phyloP scores from a whole-genome alignment of 1,140 invertebrate species.

The Danaus melanippus region DNA sequence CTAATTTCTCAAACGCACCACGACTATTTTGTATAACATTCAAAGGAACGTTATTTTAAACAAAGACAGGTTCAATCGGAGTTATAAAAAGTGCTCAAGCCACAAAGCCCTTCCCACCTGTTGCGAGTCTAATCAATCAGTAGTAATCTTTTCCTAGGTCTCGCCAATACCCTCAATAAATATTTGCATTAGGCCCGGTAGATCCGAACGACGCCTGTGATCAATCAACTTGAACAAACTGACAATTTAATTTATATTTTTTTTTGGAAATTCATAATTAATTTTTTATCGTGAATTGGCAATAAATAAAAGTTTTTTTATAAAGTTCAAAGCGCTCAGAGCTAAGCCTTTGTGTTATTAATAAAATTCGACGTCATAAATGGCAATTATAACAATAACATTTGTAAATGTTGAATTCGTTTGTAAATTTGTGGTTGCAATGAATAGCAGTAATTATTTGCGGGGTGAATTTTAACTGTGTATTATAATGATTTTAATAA shows the following conservation, averaged over 20 bases:
- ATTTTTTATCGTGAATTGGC: not conserved
- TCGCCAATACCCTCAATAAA: conserved; percentile 28
- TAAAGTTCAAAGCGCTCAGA: too few species aligned
- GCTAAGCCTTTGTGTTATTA: too few species aligned
- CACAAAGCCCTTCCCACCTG: conserved; percentile 25
- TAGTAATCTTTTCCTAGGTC: conserved; percentile 33
- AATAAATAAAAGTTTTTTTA: not conserved
- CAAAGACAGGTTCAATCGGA: conserved; percentile 6
- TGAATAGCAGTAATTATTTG: too few species aligned
- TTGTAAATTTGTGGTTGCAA: too few species aligned
- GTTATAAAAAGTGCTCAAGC: conserved; percentile 15
- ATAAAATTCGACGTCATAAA: too few species aligned
- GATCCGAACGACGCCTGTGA: conserved; percentile 25
- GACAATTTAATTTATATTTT: conserved; percentile 30
- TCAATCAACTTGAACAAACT: conserved; percentile 34
- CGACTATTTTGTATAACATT: not conserved
- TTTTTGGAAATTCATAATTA: conserved; percentile 9
- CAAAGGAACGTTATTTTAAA: not conserved
- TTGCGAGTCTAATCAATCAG: conserved; percentile 50
- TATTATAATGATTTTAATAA: too few species aligned
- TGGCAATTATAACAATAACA: too few species aligned
- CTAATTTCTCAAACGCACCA: too few species aligned
- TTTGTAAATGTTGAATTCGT: too few species aligned
- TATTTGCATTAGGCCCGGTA: conserved; percentile 34
- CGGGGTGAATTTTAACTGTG: too few species aligned